These are phyloP conservation scores for Dolichopus griseipennis DNA, from an alignment of 2,888 invertebrate genomes.

Conservation along the genomic window DNA sequence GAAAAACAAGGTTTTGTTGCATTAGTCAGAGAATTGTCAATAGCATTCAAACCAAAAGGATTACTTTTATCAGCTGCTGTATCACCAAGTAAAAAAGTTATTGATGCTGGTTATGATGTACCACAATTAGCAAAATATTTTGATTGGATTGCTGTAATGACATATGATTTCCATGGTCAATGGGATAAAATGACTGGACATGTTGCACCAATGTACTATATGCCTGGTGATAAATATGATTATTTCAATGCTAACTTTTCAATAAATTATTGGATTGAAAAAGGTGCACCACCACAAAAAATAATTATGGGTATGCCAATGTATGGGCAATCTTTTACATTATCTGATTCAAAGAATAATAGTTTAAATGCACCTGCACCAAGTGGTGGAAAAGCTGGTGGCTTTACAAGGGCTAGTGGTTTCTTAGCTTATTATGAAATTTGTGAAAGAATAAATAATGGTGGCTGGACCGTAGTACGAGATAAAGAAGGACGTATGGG, in stretches of 20 bases:
- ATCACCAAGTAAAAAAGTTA: conserved; percentile 61
- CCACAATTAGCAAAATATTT: conserved; percentile 55
- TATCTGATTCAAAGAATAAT: conserved; percentile 45
- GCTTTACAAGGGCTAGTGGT: conserved; percentile 60
- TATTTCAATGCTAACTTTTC: conserved; percentile 65
- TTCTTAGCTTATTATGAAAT: conserved; percentile 73
- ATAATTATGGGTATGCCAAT: conserved; percentile 66
- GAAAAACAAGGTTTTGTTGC: conserved; percentile 61
- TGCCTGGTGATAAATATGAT: conserved; percentile 53
- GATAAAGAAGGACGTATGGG: conserved; percentile 56
- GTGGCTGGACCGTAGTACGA: conserved; percentile 55
- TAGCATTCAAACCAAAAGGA: conserved; percentile 51
- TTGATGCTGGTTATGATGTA: conserved; percentile 65
- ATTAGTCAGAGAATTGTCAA: conserved; percentile 57
- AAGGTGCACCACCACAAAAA: conserved; percentile 56
- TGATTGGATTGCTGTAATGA: conserved; percentile 75
- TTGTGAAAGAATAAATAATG: conserved; percentile 51
- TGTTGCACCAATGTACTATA: conserved; percentile 61
- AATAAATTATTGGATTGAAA: conserved; percentile 61
- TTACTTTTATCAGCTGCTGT: conserved; percentile 63
- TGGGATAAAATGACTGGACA: conserved; percentile 67
- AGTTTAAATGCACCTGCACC: conserved; percentile 52
- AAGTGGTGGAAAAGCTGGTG: conserved; percentile 62
- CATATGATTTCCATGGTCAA: conserved; percentile 72
- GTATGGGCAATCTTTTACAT: conserved; percentile 67